Conservation (phyloP, 2,888 invertebrate species). For the Hemaris fuciformis region DNA sequence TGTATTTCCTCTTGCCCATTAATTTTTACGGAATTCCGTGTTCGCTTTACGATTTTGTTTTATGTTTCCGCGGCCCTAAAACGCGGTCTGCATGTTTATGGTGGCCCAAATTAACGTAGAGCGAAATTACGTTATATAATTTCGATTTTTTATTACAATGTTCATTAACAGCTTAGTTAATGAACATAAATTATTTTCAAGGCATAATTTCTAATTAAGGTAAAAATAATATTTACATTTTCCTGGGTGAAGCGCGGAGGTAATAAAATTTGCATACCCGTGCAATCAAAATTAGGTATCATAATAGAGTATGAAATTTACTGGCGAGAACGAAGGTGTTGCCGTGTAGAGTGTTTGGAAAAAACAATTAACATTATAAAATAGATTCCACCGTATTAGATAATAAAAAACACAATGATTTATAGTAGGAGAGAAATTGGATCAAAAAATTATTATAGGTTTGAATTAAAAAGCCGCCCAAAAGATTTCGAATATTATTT, state of each 20-base stretch:
- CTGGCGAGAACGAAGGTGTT: neutral
- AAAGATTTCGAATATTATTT: no score
- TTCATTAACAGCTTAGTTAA: conserved; percentile 29
- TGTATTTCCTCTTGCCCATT: conserved; percentile 38
- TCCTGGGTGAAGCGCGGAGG: neutral
- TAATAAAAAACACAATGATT: no score
- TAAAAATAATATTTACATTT: neutral
- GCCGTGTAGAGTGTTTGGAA: neutral
- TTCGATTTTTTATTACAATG: conserved; percentile 30
- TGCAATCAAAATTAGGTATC: neutral
- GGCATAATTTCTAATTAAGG: neutral
- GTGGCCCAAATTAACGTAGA: conserved; percentile 44
- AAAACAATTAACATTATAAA: neutral
- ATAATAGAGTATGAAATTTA: neutral
- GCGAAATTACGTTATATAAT: conserved; percentile 38
- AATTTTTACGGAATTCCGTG: conserved; percentile 51
- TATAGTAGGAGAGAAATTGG: no score
- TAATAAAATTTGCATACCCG: neutral
- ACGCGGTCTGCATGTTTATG: conserved; percentile 50
- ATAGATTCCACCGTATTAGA: no score
- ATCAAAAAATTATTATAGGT: no score
- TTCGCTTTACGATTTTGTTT: conserved; percentile 52
- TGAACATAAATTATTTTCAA: neutral
- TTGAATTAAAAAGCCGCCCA: no score
- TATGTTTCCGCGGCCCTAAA: conserved; percentile 48